Percentiles rank a stretch among this genome's conserved stretches.
These are phyloP conservation scores for Oreortyx pictus DNA, from an alignment of 2,797 vertebrate species.

Conservation along the genomic window DNA sequence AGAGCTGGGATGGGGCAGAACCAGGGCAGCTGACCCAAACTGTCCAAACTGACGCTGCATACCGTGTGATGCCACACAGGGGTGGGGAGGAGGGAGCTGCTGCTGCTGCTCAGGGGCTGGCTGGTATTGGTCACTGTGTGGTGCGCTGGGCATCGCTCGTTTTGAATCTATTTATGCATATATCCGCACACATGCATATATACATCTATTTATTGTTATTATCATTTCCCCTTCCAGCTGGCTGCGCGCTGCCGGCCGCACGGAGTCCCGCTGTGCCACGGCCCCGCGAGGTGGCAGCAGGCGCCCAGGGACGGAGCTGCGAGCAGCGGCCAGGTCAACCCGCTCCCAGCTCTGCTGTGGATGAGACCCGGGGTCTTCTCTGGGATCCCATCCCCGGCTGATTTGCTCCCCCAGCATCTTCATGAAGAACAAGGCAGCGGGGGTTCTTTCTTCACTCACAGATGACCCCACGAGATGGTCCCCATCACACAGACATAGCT, in stretches of 20 bases:
- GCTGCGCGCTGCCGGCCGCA: not conserved
- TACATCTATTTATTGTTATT: not conserved
- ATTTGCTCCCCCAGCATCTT: not conserved
- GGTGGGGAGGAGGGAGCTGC: not conserved
- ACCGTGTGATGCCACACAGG: no score
- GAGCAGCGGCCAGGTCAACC: not conserved
- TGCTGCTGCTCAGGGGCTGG: not conserved
- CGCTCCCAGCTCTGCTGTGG: accelerated
- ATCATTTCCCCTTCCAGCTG: not conserved
- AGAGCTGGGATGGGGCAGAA: not conserved
- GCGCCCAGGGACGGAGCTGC: not conserved
- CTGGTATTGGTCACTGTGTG: not conserved
- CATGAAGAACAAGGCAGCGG: accelerated
- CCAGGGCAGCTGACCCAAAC: not conserved
- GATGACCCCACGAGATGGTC: not conserved
- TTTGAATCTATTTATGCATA: not conserved
- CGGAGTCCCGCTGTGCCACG: not conserved
- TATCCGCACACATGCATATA: not conserved
- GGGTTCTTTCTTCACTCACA: accelerated
- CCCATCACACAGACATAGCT: not conserved
- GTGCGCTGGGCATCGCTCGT: not conserved
- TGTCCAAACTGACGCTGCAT: not conserved
- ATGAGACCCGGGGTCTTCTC: not conserved
- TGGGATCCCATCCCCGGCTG: not conserved
- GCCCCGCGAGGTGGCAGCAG: slow-evolving; percentile 22